phyloP scores from a whole-genome alignment of 2,888 invertebrate genomes.

The Diloba caeruleocephala region DNA sequence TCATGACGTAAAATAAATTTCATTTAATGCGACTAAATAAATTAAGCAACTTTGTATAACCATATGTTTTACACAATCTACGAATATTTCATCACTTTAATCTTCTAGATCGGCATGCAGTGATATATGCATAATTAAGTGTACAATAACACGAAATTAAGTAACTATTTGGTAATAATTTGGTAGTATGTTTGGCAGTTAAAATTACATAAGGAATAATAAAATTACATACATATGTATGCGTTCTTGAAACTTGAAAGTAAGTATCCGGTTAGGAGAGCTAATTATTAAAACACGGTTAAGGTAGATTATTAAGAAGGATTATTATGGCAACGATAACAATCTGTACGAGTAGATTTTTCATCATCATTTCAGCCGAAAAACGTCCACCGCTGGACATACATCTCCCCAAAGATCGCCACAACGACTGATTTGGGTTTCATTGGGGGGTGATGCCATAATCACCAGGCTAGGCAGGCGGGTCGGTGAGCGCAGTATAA shows the following conservation, averaged over 20 bases:
- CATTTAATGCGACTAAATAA: background rate
- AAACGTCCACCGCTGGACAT: too few relatives aligned
- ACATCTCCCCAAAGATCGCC: too few relatives aligned
- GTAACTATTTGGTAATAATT: slow-evolving; percentile 31
- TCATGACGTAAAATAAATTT: background rate
- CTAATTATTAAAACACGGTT: background rate
- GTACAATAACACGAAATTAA: slow-evolving; percentile 24
- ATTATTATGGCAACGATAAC: too few relatives aligned
- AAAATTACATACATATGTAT: slow-evolving; percentile 37
- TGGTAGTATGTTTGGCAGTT: slow-evolving; percentile 6
- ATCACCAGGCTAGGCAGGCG: too few relatives aligned
- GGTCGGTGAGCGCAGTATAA: too few relatives aligned
- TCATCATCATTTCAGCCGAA: too few relatives aligned
- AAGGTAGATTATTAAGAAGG: slow-evolving; percentile 4
- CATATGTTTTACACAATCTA: slow-evolving; percentile 7
- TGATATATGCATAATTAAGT: slow-evolving; percentile 7
- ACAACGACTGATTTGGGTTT: too few relatives aligned
- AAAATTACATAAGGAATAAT: slow-evolving; percentile 13
- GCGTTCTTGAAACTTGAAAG: slow-evolving; percentile 57
- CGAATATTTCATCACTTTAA: slow-evolving; percentile 6
- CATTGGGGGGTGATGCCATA: too few relatives aligned
- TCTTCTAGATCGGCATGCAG: slow-evolving; percentile 12
- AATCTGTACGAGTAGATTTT: too few relatives aligned
- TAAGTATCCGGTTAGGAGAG: slow-evolving; percentile 32
- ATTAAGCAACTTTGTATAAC: slow-evolving; percentile 22